Evolutionary conservation across 1,140 invertebrate species (phyloP).

Genomic region (Theocolax elegans): DNA sequence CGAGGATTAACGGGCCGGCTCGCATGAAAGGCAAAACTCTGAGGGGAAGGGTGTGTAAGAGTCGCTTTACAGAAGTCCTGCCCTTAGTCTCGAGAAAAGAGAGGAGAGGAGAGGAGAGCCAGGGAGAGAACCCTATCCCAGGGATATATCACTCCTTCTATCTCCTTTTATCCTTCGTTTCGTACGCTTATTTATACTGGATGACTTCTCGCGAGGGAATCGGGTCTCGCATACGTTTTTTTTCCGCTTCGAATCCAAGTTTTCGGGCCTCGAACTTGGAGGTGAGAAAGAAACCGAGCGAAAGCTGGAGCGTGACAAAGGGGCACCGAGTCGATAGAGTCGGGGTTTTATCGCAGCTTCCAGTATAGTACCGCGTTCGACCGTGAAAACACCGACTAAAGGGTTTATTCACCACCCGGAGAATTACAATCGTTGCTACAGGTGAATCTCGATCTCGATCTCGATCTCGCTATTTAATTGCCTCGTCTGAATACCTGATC

Average conservation of each 20-base stretch:
- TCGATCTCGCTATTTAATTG: neutral
- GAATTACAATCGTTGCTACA: neutral
- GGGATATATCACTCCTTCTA: conserved; percentile 24
- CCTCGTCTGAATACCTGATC: neutral
- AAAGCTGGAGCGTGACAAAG: too few relatives aligned
- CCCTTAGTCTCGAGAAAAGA: conserved; percentile 34
- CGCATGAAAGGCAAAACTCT: conserved; percentile 58
- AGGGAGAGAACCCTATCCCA: conserved; percentile 28
- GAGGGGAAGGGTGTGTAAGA: conserved; percentile 27
- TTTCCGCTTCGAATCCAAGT: conserved; percentile 19
- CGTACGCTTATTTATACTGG: conserved; percentile 29
- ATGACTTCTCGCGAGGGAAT: too few relatives aligned
- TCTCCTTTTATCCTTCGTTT: conserved; percentile 14
- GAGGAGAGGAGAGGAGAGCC: conserved; percentile 20
- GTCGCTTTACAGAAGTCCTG: conserved; percentile 37
- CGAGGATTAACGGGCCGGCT: conserved; percentile 68
- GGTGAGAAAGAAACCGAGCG: too few relatives aligned
- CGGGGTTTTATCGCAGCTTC: neutral
- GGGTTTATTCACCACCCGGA: neutral
- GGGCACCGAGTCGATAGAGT: neutral
- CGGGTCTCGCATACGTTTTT: too few relatives aligned
- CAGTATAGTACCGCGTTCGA: conserved; percentile 4
- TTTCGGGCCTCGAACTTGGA: conserved; percentile 8
- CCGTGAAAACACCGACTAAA: neutral
- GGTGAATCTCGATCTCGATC: neutral